A percentile compares a stretch with the other conserved stretches of the same genome.
These are phyloP conservation scores for Odontothrips loti DNA, from an alignment of 2,888 invertebrate genomes.

Conservation along the genomic window DNA sequence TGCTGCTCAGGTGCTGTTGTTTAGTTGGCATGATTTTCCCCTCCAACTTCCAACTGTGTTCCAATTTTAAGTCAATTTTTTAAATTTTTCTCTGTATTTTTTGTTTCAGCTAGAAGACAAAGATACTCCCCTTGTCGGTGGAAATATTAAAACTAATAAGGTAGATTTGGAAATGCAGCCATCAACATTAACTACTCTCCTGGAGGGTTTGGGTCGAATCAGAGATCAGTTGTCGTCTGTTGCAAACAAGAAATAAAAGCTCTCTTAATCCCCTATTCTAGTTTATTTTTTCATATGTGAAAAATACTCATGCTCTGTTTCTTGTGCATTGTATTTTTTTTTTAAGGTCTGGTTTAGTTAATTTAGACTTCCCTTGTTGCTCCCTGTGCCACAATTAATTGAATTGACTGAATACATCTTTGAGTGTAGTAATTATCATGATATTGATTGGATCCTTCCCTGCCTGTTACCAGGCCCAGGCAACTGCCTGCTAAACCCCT, in stretches of 20 bases:
- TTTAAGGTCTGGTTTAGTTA: background rate
- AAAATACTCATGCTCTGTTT: background rate
- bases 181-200: background rate
- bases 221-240: constrained; percentile 1
- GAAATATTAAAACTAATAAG: background rate
- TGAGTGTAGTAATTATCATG: no score
- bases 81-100: background rate
- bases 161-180: background rate
- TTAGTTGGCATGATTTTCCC: no score
- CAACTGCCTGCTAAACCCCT: no score
- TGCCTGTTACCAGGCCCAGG: no score
- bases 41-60: no score
- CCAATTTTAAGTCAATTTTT: no score
- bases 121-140: background rate
- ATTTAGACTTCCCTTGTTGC: background rate
- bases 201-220: background rate
- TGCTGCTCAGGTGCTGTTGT: no score
- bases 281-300: background rate
- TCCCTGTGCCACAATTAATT: background rate
- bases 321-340: background rate
- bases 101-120: background rate
- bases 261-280: background rate
- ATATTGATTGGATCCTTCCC: no score
- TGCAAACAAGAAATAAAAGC: background rate
- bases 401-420: background rate